These are phyloP conservation scores for Cossypha caffra DNA, from an alignment of 2,797 vertebrate species.

Conservation along the genomic window DNA sequence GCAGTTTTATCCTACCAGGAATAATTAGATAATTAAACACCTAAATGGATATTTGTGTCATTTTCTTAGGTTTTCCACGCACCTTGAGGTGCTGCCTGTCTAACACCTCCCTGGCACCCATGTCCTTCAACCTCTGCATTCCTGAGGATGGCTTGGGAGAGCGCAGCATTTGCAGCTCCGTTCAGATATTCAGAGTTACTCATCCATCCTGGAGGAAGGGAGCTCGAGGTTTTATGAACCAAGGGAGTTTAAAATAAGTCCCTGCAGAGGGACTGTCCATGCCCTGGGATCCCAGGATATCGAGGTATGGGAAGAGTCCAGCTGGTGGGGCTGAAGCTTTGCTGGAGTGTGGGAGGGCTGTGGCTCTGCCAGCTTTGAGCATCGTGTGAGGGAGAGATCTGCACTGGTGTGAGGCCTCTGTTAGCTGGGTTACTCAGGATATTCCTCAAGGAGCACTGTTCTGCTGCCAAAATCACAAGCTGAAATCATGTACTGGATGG, in stretches of 20 bases:
- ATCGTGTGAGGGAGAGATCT: rapidly evolving
- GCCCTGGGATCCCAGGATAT: slow-evolving; percentile 76
- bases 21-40: not conserved
- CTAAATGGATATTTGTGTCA: not conserved
- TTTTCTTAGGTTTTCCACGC: not conserved
- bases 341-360: not conserved
- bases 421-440: not conserved
- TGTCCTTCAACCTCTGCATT: not conserved
- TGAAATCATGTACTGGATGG: rapidly evolving
- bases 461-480: not conserved
- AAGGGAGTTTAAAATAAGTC: not conserved
- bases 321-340: not conserved
- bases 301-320: slow-evolving; percentile 71
- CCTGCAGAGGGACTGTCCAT: slow-evolving; percentile 60
- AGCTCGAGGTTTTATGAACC: rapidly evolving
- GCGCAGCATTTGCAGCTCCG: rapidly evolving
- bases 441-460: not conserved
- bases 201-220: not conserved
- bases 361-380: not conserved
- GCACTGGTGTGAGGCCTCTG: not conserved
- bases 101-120: not conserved
- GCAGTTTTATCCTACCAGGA: not conserved
- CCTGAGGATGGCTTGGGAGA: not conserved
- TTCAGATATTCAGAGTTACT: rapidly evolving
- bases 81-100: not conserved